phyloP scores from a whole-genome alignment of 2,797 vertebrate genomes.

The Danio aesculapii region DNA sequence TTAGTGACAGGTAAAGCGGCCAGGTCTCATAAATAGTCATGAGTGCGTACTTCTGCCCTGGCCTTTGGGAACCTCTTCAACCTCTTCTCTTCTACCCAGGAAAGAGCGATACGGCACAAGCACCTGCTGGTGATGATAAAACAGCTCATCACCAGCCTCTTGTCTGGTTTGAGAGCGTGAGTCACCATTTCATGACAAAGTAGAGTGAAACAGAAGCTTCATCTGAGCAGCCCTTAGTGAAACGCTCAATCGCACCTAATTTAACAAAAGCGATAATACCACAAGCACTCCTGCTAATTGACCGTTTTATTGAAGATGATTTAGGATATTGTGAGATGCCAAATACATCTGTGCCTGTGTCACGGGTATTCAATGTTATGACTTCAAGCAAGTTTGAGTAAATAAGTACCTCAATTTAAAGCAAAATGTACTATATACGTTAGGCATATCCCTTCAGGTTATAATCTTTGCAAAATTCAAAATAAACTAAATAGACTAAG shows the following conservation, averaged over 20 bases:
- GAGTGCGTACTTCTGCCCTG: conserved; percentile 1
- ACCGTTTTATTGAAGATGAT: background rate
- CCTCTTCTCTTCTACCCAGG: background rate
- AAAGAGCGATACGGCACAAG: conserved; percentile 1
- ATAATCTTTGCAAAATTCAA: no score
- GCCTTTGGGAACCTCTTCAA: conserved; percentile 16
- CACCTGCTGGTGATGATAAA: conserved; percentile 35
- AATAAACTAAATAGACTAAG: no score
- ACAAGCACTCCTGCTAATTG: background rate
- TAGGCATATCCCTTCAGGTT: no score
- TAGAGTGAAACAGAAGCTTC: conserved; percentile 2
- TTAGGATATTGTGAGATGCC: conserved; percentile 4
- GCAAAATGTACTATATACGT: background rate
- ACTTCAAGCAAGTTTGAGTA: background rate
- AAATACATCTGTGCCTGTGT: conserved; percentile 11
- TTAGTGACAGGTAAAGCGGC: background rate
- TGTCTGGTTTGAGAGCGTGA: conserved; percentile 22
- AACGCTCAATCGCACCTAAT: conserved; percentile 15
- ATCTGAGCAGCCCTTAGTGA: background rate
- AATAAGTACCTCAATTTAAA: background rate
- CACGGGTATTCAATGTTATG: background rate
- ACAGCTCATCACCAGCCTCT: conserved; percentile 34
- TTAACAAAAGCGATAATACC: conserved; percentile 19
- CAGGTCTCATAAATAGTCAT: conserved; percentile 18
- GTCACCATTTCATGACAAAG: conserved; percentile 22